Conservation (phyloP, 1,140 invertebrate genomes). For the Drosophila auraria region DNA sequence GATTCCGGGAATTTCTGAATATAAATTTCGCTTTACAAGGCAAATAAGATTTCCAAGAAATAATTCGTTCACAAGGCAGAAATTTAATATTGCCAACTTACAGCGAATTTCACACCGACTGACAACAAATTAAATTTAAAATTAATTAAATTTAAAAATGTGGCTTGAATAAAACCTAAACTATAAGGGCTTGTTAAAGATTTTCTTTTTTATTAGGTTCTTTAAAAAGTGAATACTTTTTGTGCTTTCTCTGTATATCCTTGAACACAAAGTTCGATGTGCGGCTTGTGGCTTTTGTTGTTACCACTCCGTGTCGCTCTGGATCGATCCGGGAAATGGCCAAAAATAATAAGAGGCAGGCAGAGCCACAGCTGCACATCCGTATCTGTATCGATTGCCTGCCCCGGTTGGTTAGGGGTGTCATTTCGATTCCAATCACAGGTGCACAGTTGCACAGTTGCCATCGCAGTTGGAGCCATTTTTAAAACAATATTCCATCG, state of each 20-base stretch:
- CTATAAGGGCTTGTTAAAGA: no score
- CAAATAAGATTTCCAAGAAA: neutral
- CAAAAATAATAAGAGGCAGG: constrained; percentile 36
- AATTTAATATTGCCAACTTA: no score
- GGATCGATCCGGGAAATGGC: constrained; percentile 26
- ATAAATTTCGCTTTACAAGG: neutral
- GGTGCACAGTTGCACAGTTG: constrained; percentile 23
- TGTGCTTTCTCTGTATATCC: neutral
- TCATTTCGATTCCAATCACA: constrained; percentile 49
- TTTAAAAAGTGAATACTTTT: neutral
- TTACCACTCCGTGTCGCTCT: constrained; percentile 5
- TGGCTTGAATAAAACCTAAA: neutral
- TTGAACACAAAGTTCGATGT: neutral
- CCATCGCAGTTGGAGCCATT: constrained; percentile 25
- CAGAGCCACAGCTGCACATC: constrained; percentile 30
- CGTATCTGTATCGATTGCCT: constrained; percentile 34
- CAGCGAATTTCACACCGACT: neutral
- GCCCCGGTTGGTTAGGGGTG: constrained; percentile 11
- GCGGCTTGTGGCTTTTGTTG: constrained; percentile 14
- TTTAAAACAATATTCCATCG: constrained; percentile 62
- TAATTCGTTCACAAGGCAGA: neutral
- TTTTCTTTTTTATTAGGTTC: neutral
- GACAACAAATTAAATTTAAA: neutral
- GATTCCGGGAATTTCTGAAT: neutral
- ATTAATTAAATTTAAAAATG: neutral